These are phyloP conservation scores for Perizoma flavofasciatum DNA, from an alignment of 2,888 invertebrate species.

Conservation along the genomic window DNA sequence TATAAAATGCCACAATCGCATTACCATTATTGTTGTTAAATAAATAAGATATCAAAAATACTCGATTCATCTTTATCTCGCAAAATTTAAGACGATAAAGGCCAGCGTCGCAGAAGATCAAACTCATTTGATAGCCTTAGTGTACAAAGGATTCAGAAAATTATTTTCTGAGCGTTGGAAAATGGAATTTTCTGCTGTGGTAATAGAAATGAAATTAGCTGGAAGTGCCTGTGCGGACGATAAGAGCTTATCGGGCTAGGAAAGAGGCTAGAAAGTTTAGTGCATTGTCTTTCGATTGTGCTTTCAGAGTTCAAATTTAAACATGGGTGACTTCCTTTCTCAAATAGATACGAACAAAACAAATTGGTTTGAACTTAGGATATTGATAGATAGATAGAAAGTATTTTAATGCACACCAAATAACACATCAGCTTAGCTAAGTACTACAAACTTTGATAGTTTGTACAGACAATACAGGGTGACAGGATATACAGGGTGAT, in stretches of 20 bases:
- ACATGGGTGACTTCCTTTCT: constrained; percentile 6
- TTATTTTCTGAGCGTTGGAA: constrained; percentile 41
- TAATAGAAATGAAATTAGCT: constrained; percentile 46
- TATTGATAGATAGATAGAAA: too few species aligned
- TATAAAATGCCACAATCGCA: too few species aligned
- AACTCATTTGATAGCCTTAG: constrained; percentile 55
- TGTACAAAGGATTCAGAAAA: constrained; percentile 49
- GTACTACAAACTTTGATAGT: too few species aligned
- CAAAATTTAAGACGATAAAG: constrained; percentile 35
- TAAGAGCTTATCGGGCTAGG: constrained; percentile 23
- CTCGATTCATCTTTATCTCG: constrained; percentile 16
- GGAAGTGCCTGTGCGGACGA: constrained; percentile 15
- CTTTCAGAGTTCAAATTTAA: constrained; percentile 9
- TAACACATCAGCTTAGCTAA: too few species aligned
- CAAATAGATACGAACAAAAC: background rate
- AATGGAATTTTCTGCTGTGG: constrained; percentile 38
- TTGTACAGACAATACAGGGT: too few species aligned
- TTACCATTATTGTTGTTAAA: too few species aligned
- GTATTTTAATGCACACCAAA: too few species aligned
- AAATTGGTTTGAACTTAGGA: too few species aligned
- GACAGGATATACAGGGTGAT: too few species aligned
- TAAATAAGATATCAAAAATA: background rate
- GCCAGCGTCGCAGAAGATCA: constrained; percentile 50
- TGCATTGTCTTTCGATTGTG: constrained; percentile 29
- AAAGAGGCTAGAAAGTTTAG: constrained; percentile 8